A percentile compares a stretch with the other conserved stretches of the same genome.
Conservation (phyloP, 2,113 vertebrate genomes). For the Paralichthys olivaceus region DNA sequence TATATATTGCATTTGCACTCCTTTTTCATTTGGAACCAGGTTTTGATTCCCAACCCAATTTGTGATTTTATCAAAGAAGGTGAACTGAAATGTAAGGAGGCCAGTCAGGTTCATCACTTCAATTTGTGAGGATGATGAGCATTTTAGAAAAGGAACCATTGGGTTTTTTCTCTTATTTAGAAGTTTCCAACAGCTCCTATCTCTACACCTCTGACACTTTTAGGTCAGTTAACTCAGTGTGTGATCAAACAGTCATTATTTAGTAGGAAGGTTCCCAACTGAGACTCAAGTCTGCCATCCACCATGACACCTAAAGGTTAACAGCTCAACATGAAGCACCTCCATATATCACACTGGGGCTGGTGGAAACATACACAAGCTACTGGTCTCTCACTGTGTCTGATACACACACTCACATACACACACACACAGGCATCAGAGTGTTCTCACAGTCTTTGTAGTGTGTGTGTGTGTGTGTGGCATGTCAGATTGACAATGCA, state of each 20-base stretch:
- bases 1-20: too few relatives aligned
- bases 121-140: not conserved
- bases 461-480: constrained; percentile 18
- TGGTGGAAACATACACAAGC: not conserved
- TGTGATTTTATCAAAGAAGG: too few relatives aligned
- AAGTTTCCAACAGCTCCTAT: constrained; percentile 7
- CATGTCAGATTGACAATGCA: constrained; percentile 40
- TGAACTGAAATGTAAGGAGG: too few relatives aligned
- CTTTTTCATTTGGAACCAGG: too few relatives aligned
- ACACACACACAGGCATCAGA: not conserved
- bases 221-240: constrained; percentile 15
- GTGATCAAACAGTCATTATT: too few relatives aligned
- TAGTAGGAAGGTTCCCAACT: too few relatives aligned
- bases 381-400: not conserved
- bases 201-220: constrained; percentile 24
- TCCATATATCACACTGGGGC: not conserved
- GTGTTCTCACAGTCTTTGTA: not conserved
- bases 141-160: not conserved
- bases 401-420: not conserved
- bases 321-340: constrained; percentile 6
- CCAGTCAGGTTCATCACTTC: too few relatives aligned
- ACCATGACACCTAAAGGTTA: constrained; percentile 9
- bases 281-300: not conserved
- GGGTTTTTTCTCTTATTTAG: not conserved
- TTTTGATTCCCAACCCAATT: too few relatives aligned